Base-by-base conservation (phyloP, 1,140 invertebrate species). In the Tenebrio molitor region DNA sequence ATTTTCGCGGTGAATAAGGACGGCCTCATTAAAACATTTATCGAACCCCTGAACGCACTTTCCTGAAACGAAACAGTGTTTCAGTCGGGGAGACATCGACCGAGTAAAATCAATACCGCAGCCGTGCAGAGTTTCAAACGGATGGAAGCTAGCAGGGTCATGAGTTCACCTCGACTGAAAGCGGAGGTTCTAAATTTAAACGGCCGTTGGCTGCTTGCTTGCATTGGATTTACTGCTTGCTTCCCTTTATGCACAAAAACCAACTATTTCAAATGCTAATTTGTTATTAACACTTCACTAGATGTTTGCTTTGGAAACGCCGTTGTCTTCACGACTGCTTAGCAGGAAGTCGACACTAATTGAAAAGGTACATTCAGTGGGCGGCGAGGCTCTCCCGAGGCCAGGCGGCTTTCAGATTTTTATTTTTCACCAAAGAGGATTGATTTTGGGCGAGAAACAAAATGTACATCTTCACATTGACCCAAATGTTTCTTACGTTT, bases 141-240 rank as follows among this genome's bases (percentile, higher is more conserved):
- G 64, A 66, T 44, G 36, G 64, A 42, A 66, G 63, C 63, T 65
- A 65, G 63, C 36, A 66, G 64, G 64, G 64, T 66, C 64, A 66
- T 42, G 64, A 66, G 64, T 66, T 66, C 64, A 66, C 33, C 39
- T 65, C 33, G 62, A 66, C 64, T 66, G 36, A 41, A 44, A 66
- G 42, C 36, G 64, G 64, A 65, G 62, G 42, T 66, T 66, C 64
- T 66, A 66, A 66, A 66, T 66, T 66, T 66, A 66, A 66, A 66
- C 64, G 36, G 23, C 21, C 42, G 33, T 39, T 53, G 6, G 46
- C 12, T 44, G 15, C 44, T 19, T 44, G 42, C 42, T 19, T 34
- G 19, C 19, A 65, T 65, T 65, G 19, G 21, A 65, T 58, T 58
- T 58, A 58, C 50, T 33, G 23, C 50, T 15, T 29, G 50, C 50